These are phyloP conservation scores for Ariolimax columbianus DNA, from an alignment of 2,888 invertebrate genomes.

Conservation along the genomic window DNA sequence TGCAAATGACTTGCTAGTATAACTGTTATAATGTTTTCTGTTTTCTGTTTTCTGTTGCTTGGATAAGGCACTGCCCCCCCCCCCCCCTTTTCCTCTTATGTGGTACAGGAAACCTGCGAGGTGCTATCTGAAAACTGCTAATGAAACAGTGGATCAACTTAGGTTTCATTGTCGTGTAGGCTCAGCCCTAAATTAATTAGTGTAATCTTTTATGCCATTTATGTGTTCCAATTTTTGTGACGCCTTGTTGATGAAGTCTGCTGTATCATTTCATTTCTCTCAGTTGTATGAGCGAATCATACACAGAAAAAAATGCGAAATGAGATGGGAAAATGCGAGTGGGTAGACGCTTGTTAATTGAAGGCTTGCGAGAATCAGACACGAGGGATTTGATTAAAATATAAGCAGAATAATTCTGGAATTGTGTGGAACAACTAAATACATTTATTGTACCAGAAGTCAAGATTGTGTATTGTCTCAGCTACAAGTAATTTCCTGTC, in stretches of 20 bases:
- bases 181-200: constrained; percentile 29
- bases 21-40: too few species aligned
- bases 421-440: too few species aligned
- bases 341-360: background rate
- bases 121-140: background rate
- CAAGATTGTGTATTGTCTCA: too few species aligned
- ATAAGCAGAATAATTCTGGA: too few species aligned
- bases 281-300: background rate
- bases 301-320: background rate
- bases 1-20: too few species aligned
- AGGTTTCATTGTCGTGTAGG: constrained; percentile 28
- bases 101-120: background rate
- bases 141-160: constrained; percentile 18
- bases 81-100: too few species aligned
- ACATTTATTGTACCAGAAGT: too few species aligned
- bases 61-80: too few species aligned
- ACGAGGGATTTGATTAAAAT: background rate
- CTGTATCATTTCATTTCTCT: background rate
- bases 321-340: background rate
- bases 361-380: background rate
- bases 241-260: background rate
- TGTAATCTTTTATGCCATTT: background rate
- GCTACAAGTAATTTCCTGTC: too few species aligned
- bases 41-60: too few species aligned
- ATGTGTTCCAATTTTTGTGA: constrained; percentile 1